Base-by-base conservation (phyloP, 2,113 vertebrate genomes). In the Cyprinodon tularosa region DNA sequence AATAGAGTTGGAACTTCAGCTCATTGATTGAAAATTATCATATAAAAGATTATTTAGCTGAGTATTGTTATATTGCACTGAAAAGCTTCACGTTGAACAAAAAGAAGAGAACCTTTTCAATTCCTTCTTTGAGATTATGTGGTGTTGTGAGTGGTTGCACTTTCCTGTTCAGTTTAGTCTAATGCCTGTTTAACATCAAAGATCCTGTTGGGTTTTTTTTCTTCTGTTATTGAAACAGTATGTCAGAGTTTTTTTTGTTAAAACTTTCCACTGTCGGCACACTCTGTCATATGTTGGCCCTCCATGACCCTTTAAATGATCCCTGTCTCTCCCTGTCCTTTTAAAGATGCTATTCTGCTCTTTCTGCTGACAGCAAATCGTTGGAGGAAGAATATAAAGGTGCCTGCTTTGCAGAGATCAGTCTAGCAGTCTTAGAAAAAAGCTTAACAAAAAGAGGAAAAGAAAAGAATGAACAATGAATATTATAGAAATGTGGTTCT, bases 331-430 rank as follows among this genome's bases (percentile, higher is more conserved):
- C 40, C 37, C 63, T 42, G 48, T 68, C 37, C 62, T 60, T 83
- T 71, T 73, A 65, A 74, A 47, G 71, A 74, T 82, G 79, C 69
- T 1, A 0, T 67, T 45, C 74, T 70, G 79, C 57, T 76, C 44
- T 66, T 85, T 88, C 72, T 84, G 86, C 91, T 89, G 89, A 88
- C 90, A 86, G 82, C 4, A 86, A 88, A 85, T 86, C 67, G n/a
- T 83, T 84, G 63, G 36, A 37, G 45, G 59, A 29, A 29, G 73
- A 73, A 79, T 86, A 81, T 81, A 69, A 86, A 86, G 85, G 48
- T 4, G 80, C 72, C 44, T 2, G 13, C 17, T 84, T 71, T 81
- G 86, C 88, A 87, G 68, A 89, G 85, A 80, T 68, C 48, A 1
- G 3, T 76, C 69, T 60, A 62, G 11, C 57, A 66, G 39, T 22